A percentile compares a stretch with the other conserved stretches of the same genome.
These are phyloP conservation scores for Pyrochroa serraticornis DNA, from an alignment of 2,888 invertebrate species.

Conservation along the genomic window DNA sequence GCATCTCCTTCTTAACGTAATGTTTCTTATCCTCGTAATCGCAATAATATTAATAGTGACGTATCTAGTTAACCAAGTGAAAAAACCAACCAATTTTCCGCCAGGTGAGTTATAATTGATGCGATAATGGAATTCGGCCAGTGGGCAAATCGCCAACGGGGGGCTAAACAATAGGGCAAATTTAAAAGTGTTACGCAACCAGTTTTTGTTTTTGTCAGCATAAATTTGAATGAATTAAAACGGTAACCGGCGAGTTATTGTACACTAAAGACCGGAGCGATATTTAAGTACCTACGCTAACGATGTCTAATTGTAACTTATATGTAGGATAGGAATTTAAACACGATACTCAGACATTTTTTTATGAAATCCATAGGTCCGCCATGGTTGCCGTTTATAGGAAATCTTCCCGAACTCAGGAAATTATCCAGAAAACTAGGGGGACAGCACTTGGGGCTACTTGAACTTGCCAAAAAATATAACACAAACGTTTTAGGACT, in stretches of 20 bases:
- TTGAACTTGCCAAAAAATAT: constrained; percentile 58
- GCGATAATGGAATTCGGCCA: too few relatives aligned
- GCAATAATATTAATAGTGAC: constrained; percentile 22
- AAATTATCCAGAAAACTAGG: constrained; percentile 53
- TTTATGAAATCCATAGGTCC: constrained; percentile 54
- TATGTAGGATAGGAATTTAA: neutral
- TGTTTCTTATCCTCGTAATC: constrained; percentile 6
- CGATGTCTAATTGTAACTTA: neutral
- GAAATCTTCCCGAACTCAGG: constrained; percentile 53
- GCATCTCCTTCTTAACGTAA: neutral
- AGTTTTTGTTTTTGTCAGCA: neutral
- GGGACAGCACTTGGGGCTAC: constrained; percentile 62
- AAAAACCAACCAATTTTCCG: constrained; percentile 43
- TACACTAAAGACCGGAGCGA: too few relatives aligned
- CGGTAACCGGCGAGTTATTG: too few relatives aligned
- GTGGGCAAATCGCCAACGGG: too few relatives aligned
- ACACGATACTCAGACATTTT: too few relatives aligned
- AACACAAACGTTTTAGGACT: constrained; percentile 64
- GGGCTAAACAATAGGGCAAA: neutral
- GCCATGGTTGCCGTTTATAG: constrained; percentile 57
- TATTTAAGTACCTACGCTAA: too few relatives aligned
- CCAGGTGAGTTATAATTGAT: constrained; percentile 32
- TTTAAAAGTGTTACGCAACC: neutral
- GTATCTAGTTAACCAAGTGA: constrained; percentile 18
- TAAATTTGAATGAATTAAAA: too few relatives aligned